These are phyloP conservation scores for Hystrix cristata DNA, from an alignment of 2,113 vertebrate genomes.

Conservation along the genomic window DNA sequence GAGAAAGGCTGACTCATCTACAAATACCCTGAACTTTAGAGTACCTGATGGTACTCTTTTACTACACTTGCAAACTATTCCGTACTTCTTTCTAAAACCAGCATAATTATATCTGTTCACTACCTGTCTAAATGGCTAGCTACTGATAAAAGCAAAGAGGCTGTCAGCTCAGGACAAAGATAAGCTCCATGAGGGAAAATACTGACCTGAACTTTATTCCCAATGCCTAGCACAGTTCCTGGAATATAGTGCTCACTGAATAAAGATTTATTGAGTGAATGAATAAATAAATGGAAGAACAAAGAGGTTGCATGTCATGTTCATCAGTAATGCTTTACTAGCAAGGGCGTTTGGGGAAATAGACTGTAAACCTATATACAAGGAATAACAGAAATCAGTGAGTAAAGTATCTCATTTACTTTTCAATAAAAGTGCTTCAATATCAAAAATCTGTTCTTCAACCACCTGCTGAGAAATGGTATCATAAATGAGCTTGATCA, in stretches of 20 bases:
- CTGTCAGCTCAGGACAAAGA: constrained; percentile 28
- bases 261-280: constrained; percentile 50
- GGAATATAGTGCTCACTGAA: background rate
- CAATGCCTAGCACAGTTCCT: constrained; percentile 22
- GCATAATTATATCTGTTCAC: background rate
- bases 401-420: background rate
- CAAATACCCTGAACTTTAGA: constrained; percentile 15
- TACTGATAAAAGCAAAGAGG: constrained; percentile 5
- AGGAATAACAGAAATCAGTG: constrained; percentile 60
- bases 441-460: constrained; percentile 54
- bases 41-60: background rate
- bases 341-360: constrained; percentile 54
- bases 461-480: background rate
- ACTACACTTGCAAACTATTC: background rate
- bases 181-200: constrained; percentile 4
- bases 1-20: constrained; percentile 30
- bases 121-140: background rate
- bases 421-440: constrained; percentile 50
- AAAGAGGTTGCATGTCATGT: background rate
- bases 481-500: background rate
- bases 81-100: background rate
- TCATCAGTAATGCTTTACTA: constrained; percentile 29
- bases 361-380: background rate
- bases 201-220: constrained; percentile 19
- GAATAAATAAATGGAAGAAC: constrained; percentile 51